Percentiles rank a stretch among this genome's conserved stretches.
phyloP scores from a whole-genome alignment of 2,888 invertebrate genomes.

The Chrysolina americana region DNA sequence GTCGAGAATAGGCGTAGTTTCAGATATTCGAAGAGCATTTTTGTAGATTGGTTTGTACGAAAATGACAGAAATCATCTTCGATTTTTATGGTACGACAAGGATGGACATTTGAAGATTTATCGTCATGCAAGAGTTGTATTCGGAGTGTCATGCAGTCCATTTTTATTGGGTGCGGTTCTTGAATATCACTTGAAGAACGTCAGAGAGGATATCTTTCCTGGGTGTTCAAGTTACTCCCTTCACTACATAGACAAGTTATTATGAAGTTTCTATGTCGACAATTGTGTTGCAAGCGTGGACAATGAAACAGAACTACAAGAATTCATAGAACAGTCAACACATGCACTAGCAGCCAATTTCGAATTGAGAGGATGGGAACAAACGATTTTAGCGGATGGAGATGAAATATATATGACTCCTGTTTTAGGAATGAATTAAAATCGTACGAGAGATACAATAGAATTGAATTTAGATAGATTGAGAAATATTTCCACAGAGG shows the following conservation, averaged over 20 bases:
- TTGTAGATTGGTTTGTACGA: slow-evolving; percentile 36
- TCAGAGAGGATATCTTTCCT: not conserved
- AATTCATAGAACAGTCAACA: slow-evolving; percentile 18
- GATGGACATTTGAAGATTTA: slow-evolving; percentile 22
- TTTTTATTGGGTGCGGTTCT: slow-evolving; percentile 39
- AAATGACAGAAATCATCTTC: slow-evolving; percentile 27
- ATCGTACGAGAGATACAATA: not conserved
- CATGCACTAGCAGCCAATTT: slow-evolving; percentile 3
- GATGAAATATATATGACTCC: not conserved
- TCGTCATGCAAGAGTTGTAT: slow-evolving; percentile 37
- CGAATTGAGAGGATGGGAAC: slow-evolving; percentile 31
- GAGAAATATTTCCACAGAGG: not conserved
- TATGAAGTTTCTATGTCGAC: slow-evolving; percentile 31
- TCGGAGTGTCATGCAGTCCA: slow-evolving; percentile 37
- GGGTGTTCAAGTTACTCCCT: slow-evolving; percentile 4
- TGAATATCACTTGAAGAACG: slow-evolving; percentile 29
- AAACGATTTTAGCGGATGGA: not conserved
- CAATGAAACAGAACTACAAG: slow-evolving; percentile 4
- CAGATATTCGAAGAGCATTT: slow-evolving; percentile 34
- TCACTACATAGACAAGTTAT: not conserved
- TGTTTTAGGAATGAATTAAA: not conserved
- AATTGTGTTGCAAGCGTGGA: slow-evolving; percentile 24
- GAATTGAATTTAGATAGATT: slow-evolving; percentile 17
- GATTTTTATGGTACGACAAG: slow-evolving; percentile 31
- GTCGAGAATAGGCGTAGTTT: slow-evolving; percentile 32